Conservation (phyloP, 2,113 vertebrate species). For the Lynx canadensis region DNA sequence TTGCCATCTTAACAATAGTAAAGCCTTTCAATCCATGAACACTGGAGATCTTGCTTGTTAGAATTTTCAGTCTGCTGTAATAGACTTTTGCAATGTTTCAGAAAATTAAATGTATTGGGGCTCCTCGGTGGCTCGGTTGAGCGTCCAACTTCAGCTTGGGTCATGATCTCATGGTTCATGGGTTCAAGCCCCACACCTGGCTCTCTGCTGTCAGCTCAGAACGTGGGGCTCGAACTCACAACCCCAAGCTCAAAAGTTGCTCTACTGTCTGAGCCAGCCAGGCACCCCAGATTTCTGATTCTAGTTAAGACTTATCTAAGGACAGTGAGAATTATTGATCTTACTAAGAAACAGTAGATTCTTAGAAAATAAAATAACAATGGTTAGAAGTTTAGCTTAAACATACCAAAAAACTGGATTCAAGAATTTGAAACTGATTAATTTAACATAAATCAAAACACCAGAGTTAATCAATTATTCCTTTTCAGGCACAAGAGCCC, state of each 20-base stretch:
- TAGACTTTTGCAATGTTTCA: neutral
- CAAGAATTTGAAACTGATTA: neutral
- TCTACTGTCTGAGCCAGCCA: neutral
- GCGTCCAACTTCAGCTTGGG: too few species aligned
- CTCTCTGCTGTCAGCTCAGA: neutral
- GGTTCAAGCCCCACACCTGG: too few species aligned
- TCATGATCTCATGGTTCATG: too few species aligned
- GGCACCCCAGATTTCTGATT: neutral
- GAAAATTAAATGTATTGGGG: neutral
- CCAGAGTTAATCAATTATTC: neutral
- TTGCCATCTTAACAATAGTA: neutral
- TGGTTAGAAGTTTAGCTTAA: neutral
- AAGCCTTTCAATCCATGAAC: neutral
- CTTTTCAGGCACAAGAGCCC: neutral
- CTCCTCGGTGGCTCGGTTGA: too few species aligned
- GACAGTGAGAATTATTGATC: neutral
- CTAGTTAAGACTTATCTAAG: neutral
- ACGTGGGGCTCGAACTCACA: neutral
- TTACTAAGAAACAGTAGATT: neutral
- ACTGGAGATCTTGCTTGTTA: neutral
- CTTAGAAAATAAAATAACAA: neutral
- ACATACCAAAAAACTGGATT: neutral
- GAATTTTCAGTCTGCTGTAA: neutral
- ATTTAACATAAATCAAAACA: conserved; percentile 19
- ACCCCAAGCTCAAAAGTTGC: neutral